Evolutionary conservation across 1,140 invertebrate species (phyloP).

Genomic region (Pantala flavescens): DNA sequence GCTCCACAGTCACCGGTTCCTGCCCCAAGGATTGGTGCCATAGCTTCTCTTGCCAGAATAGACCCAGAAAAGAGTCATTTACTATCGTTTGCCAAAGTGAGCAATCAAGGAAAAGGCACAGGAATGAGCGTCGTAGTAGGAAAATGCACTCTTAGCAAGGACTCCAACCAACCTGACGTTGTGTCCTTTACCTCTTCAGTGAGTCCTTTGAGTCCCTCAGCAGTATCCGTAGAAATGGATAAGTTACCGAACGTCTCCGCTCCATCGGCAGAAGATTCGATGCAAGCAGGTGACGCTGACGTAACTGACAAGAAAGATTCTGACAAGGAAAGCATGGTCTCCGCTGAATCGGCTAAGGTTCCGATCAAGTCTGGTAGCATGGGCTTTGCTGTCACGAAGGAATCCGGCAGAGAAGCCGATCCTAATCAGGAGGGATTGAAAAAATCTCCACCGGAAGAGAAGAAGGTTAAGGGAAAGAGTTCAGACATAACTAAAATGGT

Average conservation of each 20-base stretch:
- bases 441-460: neutral
- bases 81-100: neutral
- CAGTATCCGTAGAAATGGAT: neutral
- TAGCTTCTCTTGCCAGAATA: neutral
- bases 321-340: neutral
- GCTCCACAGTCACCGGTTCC: neutral
- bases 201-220: neutral
- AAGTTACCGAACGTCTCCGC: neutral
- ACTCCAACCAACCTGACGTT: neutral
- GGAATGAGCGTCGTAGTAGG: neutral
- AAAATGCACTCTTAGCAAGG: neutral
- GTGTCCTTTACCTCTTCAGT: neutral
- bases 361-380: neutral
- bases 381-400: neutral
- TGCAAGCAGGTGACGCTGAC: neutral
- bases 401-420: neutral
- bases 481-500: no score
- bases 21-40: neutral
- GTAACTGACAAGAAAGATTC: neutral
- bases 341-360: neutral
- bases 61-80: neutral
- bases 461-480: no score
- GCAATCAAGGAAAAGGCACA: no score
- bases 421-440: neutral
- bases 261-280: neutral